phyloP scores from a whole-genome alignment of 2,888 invertebrate species.

The Melieria picta region DNA sequence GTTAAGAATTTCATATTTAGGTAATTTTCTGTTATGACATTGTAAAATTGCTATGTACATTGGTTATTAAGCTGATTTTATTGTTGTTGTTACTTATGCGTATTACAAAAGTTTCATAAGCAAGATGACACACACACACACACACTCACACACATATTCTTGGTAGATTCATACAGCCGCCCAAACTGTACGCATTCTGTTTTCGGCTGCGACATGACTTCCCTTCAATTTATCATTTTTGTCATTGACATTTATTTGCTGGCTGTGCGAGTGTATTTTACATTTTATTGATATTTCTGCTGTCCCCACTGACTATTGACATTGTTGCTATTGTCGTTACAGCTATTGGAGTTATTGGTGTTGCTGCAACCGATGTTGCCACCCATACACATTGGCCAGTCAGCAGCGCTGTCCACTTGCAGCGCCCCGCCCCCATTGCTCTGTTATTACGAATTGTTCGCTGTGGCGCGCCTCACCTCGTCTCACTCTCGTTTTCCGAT shows the following conservation, averaged over 20 bases:
- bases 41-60: constrained; percentile 3
- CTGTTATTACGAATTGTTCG: no score
- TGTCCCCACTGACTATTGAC: not conserved
- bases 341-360: not conserved
- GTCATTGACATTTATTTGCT: constrained; percentile 1
- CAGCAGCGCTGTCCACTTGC: no score
- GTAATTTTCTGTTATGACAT: not conserved
- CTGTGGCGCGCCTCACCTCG: not conserved
- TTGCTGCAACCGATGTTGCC: not conserved
- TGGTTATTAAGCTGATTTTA: not conserved
- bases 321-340: not conserved
- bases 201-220: not conserved
- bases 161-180: not conserved
- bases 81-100: not conserved
- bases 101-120: not conserved
- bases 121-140: not conserved
- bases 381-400: no score
- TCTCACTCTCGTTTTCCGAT: not conserved
- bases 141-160: not conserved
- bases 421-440: no score
- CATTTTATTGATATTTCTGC: not conserved
- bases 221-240: constrained; percentile 4
- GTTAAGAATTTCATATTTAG: not conserved
- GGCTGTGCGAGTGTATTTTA: not conserved
- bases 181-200: not conserved